Evolutionary conservation across 2,888 invertebrate genomes (phyloP), one percentile per base, ranked within the genome.

Genomic region (Cancer borealis): DNA sequence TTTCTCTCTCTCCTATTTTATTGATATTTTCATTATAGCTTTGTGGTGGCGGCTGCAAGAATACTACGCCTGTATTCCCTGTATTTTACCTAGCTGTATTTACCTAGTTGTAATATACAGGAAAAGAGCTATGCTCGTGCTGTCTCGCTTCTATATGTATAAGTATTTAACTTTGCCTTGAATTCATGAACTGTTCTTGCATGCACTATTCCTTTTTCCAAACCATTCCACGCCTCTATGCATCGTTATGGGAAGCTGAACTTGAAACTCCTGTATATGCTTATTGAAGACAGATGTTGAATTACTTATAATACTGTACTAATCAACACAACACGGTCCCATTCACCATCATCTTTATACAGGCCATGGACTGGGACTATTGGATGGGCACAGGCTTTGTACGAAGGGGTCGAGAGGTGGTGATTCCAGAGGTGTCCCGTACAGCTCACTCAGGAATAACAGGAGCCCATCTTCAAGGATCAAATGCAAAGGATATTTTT

Each of bases 331-430:
- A 21, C 60, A 60, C 21, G 60, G 2, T 26, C n/a, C 45, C 90
- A 46, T 30, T 90, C 54, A 26, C 90, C 66, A 39, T 14, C 45
- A 46, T 30, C 39, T 84, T 14, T 92, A 17, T 66, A 45, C 88
- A 95, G 95, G 88, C 91, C 3, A 73, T 73, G 3, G 95, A 95
- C 79, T 95, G 95, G 95, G 95, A 95, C 49, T 95, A 92, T 47
- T 95, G 95, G 95, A 92, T 95, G 93, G 93, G 87, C 39, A 66
- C 92, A 8, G 95, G 60, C 21, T 26, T 95, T 30, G 93, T 95
- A 66, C 90, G 93, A 2, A 45, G 39, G 8, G 92, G 73, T 8
- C 87, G 95, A 17, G 95, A 95, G 47, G 66, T 93, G 39, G 73
- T 95, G 49, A 54, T 95, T 14, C 95, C 95, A 4, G 95, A 95